Evolutionary conservation across 2,888 invertebrate genomes (phyloP).

Genomic region (Terebella lapidaria): DNA sequence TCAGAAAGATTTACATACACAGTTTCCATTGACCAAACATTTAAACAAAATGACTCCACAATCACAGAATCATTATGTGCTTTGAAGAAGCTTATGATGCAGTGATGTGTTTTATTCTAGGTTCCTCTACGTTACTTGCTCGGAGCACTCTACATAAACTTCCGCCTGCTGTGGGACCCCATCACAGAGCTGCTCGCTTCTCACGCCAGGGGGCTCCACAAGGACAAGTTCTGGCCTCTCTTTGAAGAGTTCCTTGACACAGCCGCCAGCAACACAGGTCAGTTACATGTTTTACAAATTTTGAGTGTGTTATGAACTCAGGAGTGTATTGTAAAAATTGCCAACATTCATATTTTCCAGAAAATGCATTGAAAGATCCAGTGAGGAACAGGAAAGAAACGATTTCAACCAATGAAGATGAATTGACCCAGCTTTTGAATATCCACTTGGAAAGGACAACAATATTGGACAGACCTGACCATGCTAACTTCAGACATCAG

Average conservation of each 20-base stretch:
- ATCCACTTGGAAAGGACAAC: no score
- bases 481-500: conserved; percentile 70
- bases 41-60: not conserved
- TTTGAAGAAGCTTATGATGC: not conserved
- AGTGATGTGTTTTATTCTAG: conserved; percentile 24
- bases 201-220: conserved; percentile 59
- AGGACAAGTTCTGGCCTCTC: conserved; percentile 50
- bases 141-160: conserved; percentile 77
- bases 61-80: not conserved
- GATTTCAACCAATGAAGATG: no score
- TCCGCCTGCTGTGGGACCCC: conserved; percentile 84
- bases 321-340: no score
- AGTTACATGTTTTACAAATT: no score
- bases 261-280: conserved; percentile 37
- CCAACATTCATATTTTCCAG: no score
- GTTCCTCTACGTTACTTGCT: conserved; percentile 74
- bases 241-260: conserved; percentile 49
- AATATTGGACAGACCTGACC: conserved; percentile 57
- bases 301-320: no score
- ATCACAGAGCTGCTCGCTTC: conserved; percentile 69
- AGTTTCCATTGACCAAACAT: no score
- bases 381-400: no score
- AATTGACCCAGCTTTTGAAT: no score
- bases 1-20: no score
- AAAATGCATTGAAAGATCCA: no score